phyloP scores from a whole-genome alignment of 1,140 invertebrate genomes.

The Ceratina australensis region DNA sequence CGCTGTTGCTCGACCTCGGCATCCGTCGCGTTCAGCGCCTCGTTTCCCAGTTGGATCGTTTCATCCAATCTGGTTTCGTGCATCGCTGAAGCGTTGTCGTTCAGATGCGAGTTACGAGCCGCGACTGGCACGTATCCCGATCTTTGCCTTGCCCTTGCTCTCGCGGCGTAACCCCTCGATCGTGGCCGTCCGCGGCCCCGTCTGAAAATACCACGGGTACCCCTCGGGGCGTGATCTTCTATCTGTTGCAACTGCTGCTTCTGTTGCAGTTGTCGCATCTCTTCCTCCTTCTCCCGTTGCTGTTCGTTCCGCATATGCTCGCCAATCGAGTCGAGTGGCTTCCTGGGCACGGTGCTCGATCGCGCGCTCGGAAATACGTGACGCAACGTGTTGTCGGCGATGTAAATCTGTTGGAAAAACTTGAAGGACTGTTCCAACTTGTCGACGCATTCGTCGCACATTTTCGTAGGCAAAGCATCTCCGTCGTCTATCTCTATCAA shows the following conservation, averaged over 20 bases:
- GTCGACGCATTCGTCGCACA: conserved; percentile 49
- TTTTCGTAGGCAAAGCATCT: conserved; percentile 46
- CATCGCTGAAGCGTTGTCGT: background rate
- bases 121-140: background rate
- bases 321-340: conserved; percentile 26
- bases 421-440: conserved; percentile 54
- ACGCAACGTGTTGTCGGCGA: conserved; percentile 48
- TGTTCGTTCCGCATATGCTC: conserved; percentile 40
- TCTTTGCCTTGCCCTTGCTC: conserved; percentile 13
- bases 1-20: background rate
- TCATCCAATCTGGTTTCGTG: background rate
- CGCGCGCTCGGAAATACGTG: conserved; percentile 44
- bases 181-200: conserved; percentile 36
- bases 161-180: conserved; percentile 10
- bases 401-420: conserved; percentile 58
- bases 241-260: background rate
- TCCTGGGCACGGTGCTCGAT: background rate
- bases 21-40: background rate
- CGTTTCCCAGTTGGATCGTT: background rate
- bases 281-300: conserved; percentile 5
- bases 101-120: background rate
- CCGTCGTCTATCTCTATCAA: conserved; percentile 55
- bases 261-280: background rate
- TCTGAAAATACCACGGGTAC: conserved; percentile 25
- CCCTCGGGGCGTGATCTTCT: background rate